A percentile compares a stretch with the other conserved stretches of the same genome.
Conservation (phyloP, 2,113 vertebrate species). For the Oryzias celebensis region DNA sequence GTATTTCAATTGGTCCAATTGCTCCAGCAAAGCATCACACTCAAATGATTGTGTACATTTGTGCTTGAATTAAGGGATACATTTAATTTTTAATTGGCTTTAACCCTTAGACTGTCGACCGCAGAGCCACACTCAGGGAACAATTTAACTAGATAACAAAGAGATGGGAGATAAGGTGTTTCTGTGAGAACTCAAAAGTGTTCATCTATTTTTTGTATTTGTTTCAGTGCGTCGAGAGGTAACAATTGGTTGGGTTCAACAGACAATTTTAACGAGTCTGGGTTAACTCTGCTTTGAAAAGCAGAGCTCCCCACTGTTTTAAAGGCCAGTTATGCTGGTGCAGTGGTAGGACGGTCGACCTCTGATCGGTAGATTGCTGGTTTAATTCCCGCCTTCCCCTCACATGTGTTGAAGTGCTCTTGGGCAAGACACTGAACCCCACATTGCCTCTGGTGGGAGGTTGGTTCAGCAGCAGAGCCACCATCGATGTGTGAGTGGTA, state of each 20-base stretch:
- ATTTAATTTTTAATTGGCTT: conserved; percentile 69
- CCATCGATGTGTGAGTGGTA: no score
- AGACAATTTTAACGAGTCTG: conserved; percentile 21
- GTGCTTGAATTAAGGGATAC: conserved; percentile 53
- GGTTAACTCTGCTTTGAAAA: neutral
- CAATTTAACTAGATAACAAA: conserved; percentile 44
- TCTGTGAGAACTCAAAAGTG: neutral
- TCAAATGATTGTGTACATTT: conserved; percentile 22
- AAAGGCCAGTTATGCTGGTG: neutral
- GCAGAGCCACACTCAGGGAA: conserved; percentile 28
- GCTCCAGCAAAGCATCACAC: conserved; percentile 34
- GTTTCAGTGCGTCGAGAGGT: conserved; percentile 11
- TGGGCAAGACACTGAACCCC: no score
- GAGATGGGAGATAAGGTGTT: conserved; percentile 19
- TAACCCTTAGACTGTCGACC: conserved; percentile 62
- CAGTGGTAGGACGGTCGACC: no score
- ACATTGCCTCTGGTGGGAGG: no score
- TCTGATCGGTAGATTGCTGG: no score
- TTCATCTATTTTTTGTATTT: neutral
- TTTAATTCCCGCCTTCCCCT: no score
- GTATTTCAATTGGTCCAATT: conserved; percentile 47
- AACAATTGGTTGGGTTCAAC: conserved; percentile 55
- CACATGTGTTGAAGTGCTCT: no score
- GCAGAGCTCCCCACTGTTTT: neutral
- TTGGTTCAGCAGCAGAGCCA: no score